Evolutionary conservation across 2,797 vertebrate genomes (phyloP), one percentile per base, ranked within the genome.

Genomic region (Crenichthys baileyi): DNA sequence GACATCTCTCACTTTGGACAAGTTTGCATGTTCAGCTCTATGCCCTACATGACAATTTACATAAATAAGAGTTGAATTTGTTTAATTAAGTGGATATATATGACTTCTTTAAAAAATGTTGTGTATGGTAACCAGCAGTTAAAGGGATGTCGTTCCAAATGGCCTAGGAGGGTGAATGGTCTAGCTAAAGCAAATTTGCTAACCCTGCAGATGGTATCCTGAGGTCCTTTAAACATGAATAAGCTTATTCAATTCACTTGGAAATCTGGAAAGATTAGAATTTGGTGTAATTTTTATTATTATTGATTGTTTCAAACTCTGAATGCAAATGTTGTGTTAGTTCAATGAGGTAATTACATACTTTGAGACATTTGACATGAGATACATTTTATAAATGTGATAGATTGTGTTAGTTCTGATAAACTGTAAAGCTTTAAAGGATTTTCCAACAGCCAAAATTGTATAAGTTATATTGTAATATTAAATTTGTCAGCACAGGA

Each of bases 1-100:
- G 86, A 77, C 60, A 73, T 88, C 87, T 81, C 87, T 86, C 85
- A 81, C 79, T 89, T 85, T 81, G 76, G 26, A 78, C 85, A 83
- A 83, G 84, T 86, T 86, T 81, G 79, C 20, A 75, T 90, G 85
- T 83, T 73, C 84, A 79, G 83, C 71, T 79, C 9, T 65, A 77
- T 85, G 82, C 77, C 50, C 72, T 26, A 67, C 48, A 71, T 44
- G 18, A 77, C 82, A 70, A 70, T 58, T 83, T 77, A 53, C 31
- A 46, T 4, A 56, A 24, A 24, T 67, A 61, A 7, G 16, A 46
- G 58, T 76, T 73, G 22, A 79, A 44, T 73, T 78, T 13, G 44
- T 67, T 11, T 39, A 41, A 44, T 44, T 39, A 39, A 41, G 2
- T 73, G n/a, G 7, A 55, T 15, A 53, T 29, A 44, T 53, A 72